Evolutionary conservation across 2,888 invertebrate genomes (phyloP), one percentile per base, ranked within the genome.

Genomic region (Vandiemenella viatica): DNA sequence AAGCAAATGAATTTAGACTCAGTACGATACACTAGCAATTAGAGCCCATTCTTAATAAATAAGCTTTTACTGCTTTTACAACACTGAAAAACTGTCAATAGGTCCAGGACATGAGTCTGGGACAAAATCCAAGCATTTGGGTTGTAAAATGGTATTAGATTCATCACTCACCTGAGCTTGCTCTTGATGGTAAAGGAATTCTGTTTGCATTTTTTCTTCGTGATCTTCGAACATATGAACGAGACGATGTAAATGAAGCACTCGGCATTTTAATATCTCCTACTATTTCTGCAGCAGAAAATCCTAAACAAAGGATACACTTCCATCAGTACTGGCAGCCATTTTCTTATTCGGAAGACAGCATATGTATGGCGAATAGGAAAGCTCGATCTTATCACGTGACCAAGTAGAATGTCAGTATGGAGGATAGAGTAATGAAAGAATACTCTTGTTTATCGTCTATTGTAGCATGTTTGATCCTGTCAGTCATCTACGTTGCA

Each of bases 201-300:
- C 89, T 79, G 73, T 87, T 87, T 63, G 83, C 84, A 68, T 84
- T 86, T 83, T 89, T 88, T 75, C 89, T 83, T 68, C 88, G 79
- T 69, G 89, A 89, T 73, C 89, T 81, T 71, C 89, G 80, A 65
- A 86, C 83, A 75, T 86, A 88, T 73, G 86, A 85, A 76, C 88
- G 82, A 71, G 87, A 85, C 72, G 88, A 86, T 68, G 87, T 86
- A 73, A 89, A 88, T 70, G 89, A 89, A 75, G 89, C 89, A 79
- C 89, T 89, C 77, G 89, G 90, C 90, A 90, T 87, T 74, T 79
- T 84, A 48, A 43, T 47, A 48, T 51, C 51, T 53, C 49, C 49
- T 48, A 41, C 45, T 22, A 47, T 49, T 49, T 51, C 46, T 44
- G 38, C 46, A 26, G 41, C 42, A 49, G 46, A 63, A 65, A 63